Evolutionary conservation across 1,140 invertebrate genomes (phyloP), one percentile per base, ranked within the genome.

Genomic region (Pseudomyrmex dendroicus): DNA sequence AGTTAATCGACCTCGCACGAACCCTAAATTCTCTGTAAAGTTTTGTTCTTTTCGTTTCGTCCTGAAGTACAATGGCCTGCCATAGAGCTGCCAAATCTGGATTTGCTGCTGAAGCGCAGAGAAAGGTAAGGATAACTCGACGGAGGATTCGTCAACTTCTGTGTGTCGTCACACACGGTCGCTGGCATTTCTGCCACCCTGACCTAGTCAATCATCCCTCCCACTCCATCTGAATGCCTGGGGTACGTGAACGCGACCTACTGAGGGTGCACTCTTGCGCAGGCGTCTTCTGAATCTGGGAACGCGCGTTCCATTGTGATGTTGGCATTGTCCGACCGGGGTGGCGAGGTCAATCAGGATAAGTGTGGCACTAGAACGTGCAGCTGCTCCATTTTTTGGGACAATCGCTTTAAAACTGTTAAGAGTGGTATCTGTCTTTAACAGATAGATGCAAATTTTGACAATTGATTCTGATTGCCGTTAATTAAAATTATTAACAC

Each of bases 71-170:
- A 86, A 98, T 98, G 97, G 97, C 97, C 86, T 96, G 95, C 93
- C 97, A 98, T 95, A 95, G 98, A 94, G 98, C 98, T 91, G 95
- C 98, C 56, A 99, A 99, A 95, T 98, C 97, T 93, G 98, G 98
- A 96, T 98, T 98, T 95, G 98, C 98, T 84, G 98, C 98, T 52
- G 98, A 98, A 93, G 98, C 98, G 50, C 98, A 99, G 94, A 96
- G 97, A 92, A 98, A 98, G 96, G 98, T 98, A 94, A 83, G 52
- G 52, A n/a, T n/a, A 35, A 35, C 48, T 5, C 25, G n/a, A 35
- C 9, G 10, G 25, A 25, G 48, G 66, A 50, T 25, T 15, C 2
- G 7, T 25, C 50, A 8, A 67, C 73, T 25, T 12, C 54, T 35
- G 57, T n/a, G n/a, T n/a, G n/a, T 44, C 46, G 2, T 50, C n/a